Percentiles rank a stretch among this genome's conserved stretches.
These are phyloP conservation scores for Intellagama lesueurii DNA, from an alignment of 2,797 vertebrate genomes.

Conservation along the genomic window DNA sequence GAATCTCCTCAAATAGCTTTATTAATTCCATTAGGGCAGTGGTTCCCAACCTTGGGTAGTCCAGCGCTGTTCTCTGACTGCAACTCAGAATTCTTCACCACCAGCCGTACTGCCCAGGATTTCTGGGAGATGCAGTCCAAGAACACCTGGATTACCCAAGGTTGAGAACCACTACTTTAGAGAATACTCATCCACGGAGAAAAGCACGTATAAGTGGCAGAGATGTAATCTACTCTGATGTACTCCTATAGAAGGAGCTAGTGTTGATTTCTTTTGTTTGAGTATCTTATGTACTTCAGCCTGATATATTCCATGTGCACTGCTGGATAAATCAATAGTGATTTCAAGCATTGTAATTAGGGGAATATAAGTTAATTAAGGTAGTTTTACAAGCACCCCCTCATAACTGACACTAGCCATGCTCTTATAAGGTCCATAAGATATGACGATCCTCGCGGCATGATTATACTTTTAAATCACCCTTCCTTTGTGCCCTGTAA, in stretches of 20 bases:
- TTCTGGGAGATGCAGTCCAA: too few relatives aligned
- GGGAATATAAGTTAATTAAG: conserved; percentile 41
- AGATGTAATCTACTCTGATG: not conserved
- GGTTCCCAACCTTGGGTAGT: too few relatives aligned
- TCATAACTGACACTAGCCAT: conserved; percentile 33
- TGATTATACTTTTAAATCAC: conserved; percentile 30
- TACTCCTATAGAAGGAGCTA: not conserved
- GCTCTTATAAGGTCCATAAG: conserved; percentile 22
- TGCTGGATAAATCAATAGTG: conserved; percentile 33
- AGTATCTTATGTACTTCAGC: not conserved
- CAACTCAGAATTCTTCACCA: too few relatives aligned
- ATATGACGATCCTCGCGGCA: conserved; percentile 32
- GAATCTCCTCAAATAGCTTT: not conserved
- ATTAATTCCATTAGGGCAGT: too few relatives aligned
- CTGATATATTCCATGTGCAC: conserved; percentile 7
- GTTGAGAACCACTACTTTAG: not conserved
- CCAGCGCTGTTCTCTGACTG: too few relatives aligned
- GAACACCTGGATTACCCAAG: too few relatives aligned
- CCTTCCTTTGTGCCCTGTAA: conserved; percentile 25
- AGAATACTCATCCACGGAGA: not conserved
- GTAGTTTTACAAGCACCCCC: conserved; percentile 33
- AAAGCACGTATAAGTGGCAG: not conserved
- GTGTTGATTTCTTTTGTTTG: conserved; percentile 33
- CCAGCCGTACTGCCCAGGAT: too few relatives aligned
- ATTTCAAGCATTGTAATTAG: conserved; percentile 43